Percentiles rank a stretch among this genome's conserved stretches.
phyloP scores from a whole-genome alignment of 92 coral and sea anemone species.

The Porites cylindrica region DNA sequence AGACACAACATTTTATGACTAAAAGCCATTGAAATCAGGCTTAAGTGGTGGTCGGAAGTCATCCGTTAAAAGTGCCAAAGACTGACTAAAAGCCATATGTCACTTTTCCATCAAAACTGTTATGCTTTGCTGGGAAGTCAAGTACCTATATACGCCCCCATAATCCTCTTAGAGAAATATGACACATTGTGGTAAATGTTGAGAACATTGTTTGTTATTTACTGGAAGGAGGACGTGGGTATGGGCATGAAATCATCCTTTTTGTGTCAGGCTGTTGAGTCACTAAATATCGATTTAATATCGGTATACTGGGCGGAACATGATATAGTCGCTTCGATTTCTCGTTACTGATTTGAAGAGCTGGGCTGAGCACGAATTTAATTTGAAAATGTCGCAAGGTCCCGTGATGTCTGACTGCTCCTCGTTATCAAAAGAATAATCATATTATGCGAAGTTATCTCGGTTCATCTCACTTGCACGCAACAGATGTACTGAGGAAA shows the following conservation, averaged over 20 bases:
- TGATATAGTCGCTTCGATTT: too few relatives aligned
- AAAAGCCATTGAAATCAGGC: background rate
- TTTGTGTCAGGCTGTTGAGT: background rate
- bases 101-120: background rate
- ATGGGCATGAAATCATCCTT: background rate
- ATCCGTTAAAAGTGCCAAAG: conserved; percentile 11
- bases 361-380: too few relatives aligned
- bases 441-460: too few relatives aligned
- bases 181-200: conserved; percentile 10
- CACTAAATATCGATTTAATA: too few relatives aligned
- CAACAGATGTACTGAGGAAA: too few relatives aligned
- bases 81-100: background rate
- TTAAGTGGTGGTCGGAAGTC: conserved; percentile 35
- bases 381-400: too few relatives aligned
- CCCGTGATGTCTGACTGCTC: too few relatives aligned
- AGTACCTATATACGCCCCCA: conserved; percentile 21
- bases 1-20: background rate
- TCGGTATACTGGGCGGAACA: too few relatives aligned
- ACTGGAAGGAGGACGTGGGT: background rate
- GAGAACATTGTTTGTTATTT: background rate
- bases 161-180: conserved; percentile 1
- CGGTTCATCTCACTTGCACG: too few relatives aligned
- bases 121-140: background rate
- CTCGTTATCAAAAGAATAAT: too few relatives aligned
- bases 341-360: too few relatives aligned